Percentiles rank a stretch among this genome's conserved stretches.
Evolutionary conservation across 2,797 vertebrate genomes (phyloP).

Genomic region (Cyprinella venusta): DNA sequence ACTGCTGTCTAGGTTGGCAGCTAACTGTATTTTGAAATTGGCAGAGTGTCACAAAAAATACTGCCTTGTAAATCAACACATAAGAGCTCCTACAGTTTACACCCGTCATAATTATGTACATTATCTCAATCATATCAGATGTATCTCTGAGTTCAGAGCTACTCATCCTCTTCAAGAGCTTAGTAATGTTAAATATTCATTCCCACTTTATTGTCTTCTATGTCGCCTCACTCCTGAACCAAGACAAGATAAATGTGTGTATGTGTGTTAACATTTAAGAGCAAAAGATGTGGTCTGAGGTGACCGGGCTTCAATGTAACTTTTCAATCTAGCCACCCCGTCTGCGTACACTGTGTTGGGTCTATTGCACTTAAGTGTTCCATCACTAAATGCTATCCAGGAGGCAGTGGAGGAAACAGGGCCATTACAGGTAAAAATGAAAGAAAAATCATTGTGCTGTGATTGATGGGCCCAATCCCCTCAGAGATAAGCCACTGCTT

Average conservation of each 20-base stretch:
- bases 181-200: constrained; percentile 48
- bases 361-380: constrained; percentile 71
- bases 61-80: constrained; percentile 28
- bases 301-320: constrained; percentile 56
- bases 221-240: constrained; percentile 30
- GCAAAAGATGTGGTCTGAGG: constrained; percentile 46
- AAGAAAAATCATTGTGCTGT: constrained; percentile 72
- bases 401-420: constrained; percentile 73
- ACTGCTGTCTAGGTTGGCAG: background rate
- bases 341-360: constrained; percentile 66
- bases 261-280: constrained; percentile 29
- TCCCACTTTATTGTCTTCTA: constrained; percentile 23
- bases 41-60: constrained; percentile 2
- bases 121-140: constrained; percentile 45
- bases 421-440: constrained; percentile 76
- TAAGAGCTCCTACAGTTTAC: constrained; percentile 15
- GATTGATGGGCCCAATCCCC: constrained; percentile 80
- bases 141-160: background rate
- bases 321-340: constrained; percentile 65
- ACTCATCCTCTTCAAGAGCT: constrained; percentile 18
- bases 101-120: constrained; percentile 43
- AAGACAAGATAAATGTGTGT: constrained; percentile 37
- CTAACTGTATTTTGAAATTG: background rate
- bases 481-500: constrained; percentile 77
- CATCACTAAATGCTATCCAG: constrained; percentile 77